Conservation (phyloP, 2,113 vertebrate genomes). For the Jacana jacana region DNA sequence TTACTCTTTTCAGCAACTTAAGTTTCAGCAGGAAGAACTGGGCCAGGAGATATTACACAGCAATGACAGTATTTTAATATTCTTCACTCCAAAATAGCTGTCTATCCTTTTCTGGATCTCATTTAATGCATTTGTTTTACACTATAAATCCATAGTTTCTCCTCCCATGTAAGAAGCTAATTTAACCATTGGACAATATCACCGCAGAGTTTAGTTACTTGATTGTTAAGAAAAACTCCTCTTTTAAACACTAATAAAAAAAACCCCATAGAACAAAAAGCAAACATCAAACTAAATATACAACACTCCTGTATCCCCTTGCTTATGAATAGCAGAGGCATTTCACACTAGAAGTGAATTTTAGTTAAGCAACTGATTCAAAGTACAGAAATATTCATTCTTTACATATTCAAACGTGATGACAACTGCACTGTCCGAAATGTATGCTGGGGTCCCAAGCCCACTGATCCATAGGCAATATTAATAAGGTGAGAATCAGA, state of each 20-base stretch:
- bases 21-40: background rate
- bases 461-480: background rate
- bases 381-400: background rate
- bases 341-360: background rate
- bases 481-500: background rate
- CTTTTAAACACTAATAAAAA: background rate
- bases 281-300: background rate
- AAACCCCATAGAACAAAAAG: background rate
- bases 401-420: background rate
- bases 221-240: background rate
- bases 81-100: background rate
- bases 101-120: background rate
- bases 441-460: background rate
- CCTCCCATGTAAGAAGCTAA: background rate
- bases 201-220: background rate
- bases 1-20: background rate
- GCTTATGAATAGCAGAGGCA: accelerated
- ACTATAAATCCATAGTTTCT: background rate
- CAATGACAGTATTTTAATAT: background rate
- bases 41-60: background rate
- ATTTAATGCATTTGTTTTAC: background rate
- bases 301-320: background rate
- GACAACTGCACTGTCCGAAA: background rate
- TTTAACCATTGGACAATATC: background rate
- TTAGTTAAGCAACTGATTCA: background rate